Conservation (phyloP, 1,140 invertebrate species). For the Pseudomyrmex pallidus region DNA sequence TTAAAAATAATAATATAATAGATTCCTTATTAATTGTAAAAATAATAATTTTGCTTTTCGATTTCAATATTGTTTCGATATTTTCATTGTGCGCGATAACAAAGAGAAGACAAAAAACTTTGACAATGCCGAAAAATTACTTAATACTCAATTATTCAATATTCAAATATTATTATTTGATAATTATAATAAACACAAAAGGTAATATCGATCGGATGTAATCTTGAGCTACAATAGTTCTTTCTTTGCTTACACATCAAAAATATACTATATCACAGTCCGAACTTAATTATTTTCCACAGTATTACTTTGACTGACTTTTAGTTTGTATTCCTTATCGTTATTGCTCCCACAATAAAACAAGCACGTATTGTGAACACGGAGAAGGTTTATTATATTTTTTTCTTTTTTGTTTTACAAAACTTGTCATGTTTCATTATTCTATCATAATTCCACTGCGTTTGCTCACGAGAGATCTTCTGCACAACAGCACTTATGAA, state of each 20-base stretch:
- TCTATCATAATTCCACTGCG: not conserved
- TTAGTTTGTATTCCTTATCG: conserved; percentile 14
- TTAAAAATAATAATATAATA: no score
- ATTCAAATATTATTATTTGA: no score
- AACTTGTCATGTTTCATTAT: conserved; percentile 21
- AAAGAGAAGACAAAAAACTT: no score
- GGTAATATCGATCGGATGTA: not conserved
- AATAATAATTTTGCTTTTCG: no score
- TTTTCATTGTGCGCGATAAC: no score
- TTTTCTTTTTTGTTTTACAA: not conserved
- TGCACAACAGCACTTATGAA: conserved; percentile 26
- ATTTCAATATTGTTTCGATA: no score
- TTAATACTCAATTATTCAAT: no score
- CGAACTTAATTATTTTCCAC: conserved; percentile 13
- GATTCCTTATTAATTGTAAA: no score
- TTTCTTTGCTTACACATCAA: not conserved
- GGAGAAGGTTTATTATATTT: not conserved
- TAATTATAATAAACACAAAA: conserved; percentile 2
- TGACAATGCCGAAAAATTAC: no score
- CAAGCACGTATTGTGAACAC: not conserved
- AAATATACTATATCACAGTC: not conserved
- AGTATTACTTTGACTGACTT: not conserved
- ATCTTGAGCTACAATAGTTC: not conserved
- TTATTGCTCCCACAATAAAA: conserved; percentile 27
- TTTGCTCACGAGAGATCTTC: conserved; percentile 46